Conservation (phyloP, 2,888 invertebrate genomes). For the Hemithea aestivaria region DNA sequence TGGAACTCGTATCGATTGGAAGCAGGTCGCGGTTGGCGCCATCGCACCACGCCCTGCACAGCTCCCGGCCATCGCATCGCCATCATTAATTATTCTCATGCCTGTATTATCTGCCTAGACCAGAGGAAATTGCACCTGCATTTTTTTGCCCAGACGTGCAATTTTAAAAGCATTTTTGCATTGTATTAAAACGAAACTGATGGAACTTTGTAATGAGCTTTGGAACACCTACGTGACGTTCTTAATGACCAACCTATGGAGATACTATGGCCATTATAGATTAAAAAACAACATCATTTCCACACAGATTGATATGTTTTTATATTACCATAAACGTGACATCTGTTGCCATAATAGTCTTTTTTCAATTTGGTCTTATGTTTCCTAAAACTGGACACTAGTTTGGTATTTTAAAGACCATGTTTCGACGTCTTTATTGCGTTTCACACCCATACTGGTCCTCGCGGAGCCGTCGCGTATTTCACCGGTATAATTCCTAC, state of each 20-base stretch:
- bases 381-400: slow-evolving; percentile 7
- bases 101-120: slow-evolving; percentile 50
- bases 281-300: too few relatives aligned
- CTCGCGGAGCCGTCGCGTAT: slow-evolving; percentile 14
- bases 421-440: slow-evolving; percentile 7
- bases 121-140: slow-evolving; percentile 44
- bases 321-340: too few relatives aligned
- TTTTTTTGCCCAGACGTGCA: slow-evolving; percentile 29
- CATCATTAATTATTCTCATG: slow-evolving; percentile 59
- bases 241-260: too few relatives aligned
- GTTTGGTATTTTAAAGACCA: slow-evolving; percentile 7
- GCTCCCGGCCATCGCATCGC: slow-evolving; percentile 51
- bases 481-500: slow-evolving; percentile 19
- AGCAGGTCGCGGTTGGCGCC: slow-evolving; percentile 61
- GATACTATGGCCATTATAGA: too few relatives aligned
- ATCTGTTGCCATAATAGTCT: too few relatives aligned
- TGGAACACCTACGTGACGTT: too few relatives aligned
- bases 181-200: slow-evolving; percentile 8
- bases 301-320: too few relatives aligned
- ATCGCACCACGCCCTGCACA: slow-evolving; percentile 58
- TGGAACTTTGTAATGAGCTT: not conserved
- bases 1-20: slow-evolving; percentile 30
- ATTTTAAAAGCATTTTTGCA: slow-evolving; percentile 13
- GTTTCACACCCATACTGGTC: slow-evolving; percentile 7
- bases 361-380: too few relatives aligned